These are phyloP conservation scores for Oreamnos americanus DNA, from an alignment of 2,113 vertebrate species.

Conservation along the genomic window DNA sequence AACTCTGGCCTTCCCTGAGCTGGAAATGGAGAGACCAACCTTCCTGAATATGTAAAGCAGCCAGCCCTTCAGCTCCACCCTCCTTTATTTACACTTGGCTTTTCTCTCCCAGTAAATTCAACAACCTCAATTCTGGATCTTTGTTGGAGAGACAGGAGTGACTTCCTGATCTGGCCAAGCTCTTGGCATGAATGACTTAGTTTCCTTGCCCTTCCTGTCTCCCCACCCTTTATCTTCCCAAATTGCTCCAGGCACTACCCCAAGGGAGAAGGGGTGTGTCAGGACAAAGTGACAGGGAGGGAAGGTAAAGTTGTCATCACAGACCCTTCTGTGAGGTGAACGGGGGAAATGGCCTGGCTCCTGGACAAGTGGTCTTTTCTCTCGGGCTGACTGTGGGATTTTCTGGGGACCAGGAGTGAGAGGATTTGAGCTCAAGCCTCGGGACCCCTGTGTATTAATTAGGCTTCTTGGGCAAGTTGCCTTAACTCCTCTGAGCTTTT, in stretches of 20 bases:
- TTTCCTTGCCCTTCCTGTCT: not conserved
- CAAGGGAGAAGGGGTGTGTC: not conserved
- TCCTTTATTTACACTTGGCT: not conserved
- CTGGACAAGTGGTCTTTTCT: not conserved
- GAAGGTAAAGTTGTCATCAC: not conserved
- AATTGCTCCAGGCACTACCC: not conserved
- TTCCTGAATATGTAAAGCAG: not conserved
- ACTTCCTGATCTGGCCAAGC: not conserved
- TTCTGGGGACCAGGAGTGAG: not conserved
- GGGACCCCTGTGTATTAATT: not conserved
- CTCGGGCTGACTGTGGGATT: not conserved
- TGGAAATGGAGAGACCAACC: not conserved
- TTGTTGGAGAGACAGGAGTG: not conserved
- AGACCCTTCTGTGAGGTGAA: not conserved
- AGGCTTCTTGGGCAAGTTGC: not conserved
- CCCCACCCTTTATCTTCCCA: not conserved
- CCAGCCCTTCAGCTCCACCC: not conserved
- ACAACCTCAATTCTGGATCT: not conserved
- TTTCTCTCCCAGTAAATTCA: not conserved
- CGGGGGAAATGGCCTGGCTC: not conserved
- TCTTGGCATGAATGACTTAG: not conserved
- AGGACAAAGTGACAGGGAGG: not conserved
- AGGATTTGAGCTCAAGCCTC: not conserved
- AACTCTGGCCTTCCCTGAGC: not conserved
- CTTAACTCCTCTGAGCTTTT: not conserved